These are phyloP conservation scores for Takifugu rubripes DNA, from an alignment of 2,797 vertebrate species.

Conservation along the genomic window DNA sequence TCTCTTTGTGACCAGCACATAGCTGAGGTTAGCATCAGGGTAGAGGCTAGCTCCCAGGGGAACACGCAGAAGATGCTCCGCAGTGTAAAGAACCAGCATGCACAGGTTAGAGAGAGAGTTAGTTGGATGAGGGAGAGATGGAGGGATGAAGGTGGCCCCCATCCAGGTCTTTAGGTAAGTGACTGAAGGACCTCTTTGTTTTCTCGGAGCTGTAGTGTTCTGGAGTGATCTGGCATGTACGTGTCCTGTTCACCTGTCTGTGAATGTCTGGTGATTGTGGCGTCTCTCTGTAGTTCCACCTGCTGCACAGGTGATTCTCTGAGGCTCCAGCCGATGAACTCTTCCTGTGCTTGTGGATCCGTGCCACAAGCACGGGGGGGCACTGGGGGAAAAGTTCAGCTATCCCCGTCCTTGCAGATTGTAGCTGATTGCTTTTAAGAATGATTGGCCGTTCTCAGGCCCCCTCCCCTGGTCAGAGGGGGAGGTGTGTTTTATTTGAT, in stretches of 20 bases:
- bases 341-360: slow-evolving; percentile 46
- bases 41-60: too few species aligned
- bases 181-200: slow-evolving; percentile 12
- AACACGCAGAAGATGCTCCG: too few species aligned
- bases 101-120: background rate
- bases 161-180: slow-evolving; percentile 56
- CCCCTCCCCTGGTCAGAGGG: slow-evolving; percentile 45
- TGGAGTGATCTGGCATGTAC: slow-evolving; percentile 23
- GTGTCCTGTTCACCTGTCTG: slow-evolving; percentile 27
- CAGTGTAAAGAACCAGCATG: too few species aligned
- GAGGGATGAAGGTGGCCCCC: slow-evolving; percentile 39
- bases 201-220: slow-evolving; percentile 40
- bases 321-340: slow-evolving; percentile 20
- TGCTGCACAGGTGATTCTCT: slow-evolving; percentile 29
- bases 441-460: slow-evolving; percentile 64
- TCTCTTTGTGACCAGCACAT: slow-evolving; percentile 10
- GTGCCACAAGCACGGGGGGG: slow-evolving; percentile 43
- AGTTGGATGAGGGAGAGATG: slow-evolving; percentile 20
- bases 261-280: slow-evolving; percentile 44
- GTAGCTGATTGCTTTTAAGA: slow-evolving; percentile 77
- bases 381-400: slow-evolving; percentile 74
- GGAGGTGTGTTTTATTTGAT: slow-evolving; percentile 32
- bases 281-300: slow-evolving; percentile 20
- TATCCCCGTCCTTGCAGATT: slow-evolving; percentile 71
- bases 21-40: too few species aligned